A percentile compares a stretch with the other conserved stretches of the same genome.
Conservation (phyloP, 2,888 invertebrate species). For the Xanthorhoe designata region DNA sequence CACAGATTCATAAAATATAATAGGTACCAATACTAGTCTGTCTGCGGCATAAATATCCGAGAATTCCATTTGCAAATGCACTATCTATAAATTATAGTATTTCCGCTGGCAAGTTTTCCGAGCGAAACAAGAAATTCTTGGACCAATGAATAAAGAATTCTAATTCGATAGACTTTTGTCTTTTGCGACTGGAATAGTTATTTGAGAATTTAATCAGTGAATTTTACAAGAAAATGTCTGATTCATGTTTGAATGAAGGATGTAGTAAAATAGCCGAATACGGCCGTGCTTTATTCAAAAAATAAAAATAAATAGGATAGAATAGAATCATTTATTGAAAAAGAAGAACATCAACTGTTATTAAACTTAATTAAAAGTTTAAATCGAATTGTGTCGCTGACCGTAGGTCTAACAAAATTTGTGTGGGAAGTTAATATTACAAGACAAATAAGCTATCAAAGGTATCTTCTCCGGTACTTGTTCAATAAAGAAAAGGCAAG, state of each 20-base stretch:
- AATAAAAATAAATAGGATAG: no score
- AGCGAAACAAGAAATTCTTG: background rate
- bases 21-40: background rate
- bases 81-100: background rate
- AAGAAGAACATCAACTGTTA: no score
- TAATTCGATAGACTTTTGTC: background rate
- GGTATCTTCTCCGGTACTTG: background rate
- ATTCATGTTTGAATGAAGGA: no score
- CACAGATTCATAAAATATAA: background rate
- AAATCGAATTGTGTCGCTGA: no score
- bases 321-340: no score
- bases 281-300: no score
- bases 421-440: no score
- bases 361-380: no score
- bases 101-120: background rate
- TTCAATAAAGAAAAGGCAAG: conserved; percentile 21
- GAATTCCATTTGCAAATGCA: background rate
- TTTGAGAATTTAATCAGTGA: background rate
- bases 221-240: no score
- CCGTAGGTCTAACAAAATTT: no score
- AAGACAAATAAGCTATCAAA: no score
- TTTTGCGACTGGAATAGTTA: background rate
- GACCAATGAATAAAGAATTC: background rate
- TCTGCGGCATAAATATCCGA: background rate
- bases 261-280: no score